These are phyloP conservation scores for Poicephalus gulielmi DNA, from an alignment of 2,113 vertebrate species.

Conservation along the genomic window DNA sequence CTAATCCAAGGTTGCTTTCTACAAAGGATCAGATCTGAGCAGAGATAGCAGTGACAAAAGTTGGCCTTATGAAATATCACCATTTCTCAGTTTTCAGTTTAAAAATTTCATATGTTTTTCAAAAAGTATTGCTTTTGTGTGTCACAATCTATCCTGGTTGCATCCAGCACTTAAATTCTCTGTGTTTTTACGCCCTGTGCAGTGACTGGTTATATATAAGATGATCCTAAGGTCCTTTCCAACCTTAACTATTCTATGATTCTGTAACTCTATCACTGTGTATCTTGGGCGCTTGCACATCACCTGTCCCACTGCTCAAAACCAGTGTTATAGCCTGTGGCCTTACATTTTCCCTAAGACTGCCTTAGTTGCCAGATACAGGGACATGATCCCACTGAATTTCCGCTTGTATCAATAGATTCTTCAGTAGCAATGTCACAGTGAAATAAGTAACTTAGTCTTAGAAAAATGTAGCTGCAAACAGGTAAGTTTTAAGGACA, in stretches of 20 bases:
- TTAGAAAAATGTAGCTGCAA: neutral
- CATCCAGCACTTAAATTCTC: neutral
- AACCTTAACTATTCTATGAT: neutral
- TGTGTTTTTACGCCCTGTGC: neutral
- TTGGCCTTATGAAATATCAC: neutral
- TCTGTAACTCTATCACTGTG: neutral
- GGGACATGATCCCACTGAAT: neutral
- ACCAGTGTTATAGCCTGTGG: neutral
- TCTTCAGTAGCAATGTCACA: neutral
- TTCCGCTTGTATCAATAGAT: neutral
- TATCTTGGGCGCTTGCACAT: neutral
- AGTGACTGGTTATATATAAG: neutral
- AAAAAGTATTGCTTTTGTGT: neutral
- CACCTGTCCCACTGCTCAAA: neutral
- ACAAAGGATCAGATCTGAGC: neutral
- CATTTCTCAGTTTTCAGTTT: neutral
- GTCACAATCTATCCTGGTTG: neutral
- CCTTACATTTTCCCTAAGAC: neutral
- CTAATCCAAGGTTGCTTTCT: neutral
- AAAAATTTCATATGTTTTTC: neutral
- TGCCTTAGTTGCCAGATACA: neutral
- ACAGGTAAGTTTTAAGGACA: neutral
- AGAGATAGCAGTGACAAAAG: neutral
- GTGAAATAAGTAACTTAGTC: neutral
- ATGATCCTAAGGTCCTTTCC: neutral